Evolutionary conservation across 2,888 invertebrate genomes (phyloP), one percentile per base, ranked within the genome.

Genomic region (Digitonthophagus gazella): DNA sequence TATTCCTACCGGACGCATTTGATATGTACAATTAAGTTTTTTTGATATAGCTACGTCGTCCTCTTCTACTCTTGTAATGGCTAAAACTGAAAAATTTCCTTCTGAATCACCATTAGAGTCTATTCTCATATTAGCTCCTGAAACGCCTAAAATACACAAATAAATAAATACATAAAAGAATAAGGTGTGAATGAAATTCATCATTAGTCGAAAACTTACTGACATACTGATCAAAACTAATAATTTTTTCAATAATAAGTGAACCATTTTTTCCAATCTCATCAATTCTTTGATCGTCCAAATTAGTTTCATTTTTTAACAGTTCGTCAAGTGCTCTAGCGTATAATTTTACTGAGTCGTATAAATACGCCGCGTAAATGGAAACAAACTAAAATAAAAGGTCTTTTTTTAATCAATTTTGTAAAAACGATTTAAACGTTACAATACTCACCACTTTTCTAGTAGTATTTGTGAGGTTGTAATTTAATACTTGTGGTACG

Each of bases 31-130:
- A 67, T 88, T 87, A 76, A 91, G 90, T 76, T 88, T 87, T 58
- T 82, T 81, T 64, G 82, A 78, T 0, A 84, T 84, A 58, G 84
- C 84, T 72, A 83, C 84, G 64, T 75, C 72, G 6, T 72, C 69
- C 11, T 71, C 65, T 3, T 74, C 71, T 57, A 71, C 68, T 16
- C 76, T 73, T 80, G 91, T 92, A 78, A 92, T 89, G 0, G 96
- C 94, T 71, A 98, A 85, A 67, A 98, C 93, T 0, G 98, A 96
- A 85, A 96, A 98, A 83, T 98, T 98, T 5, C 97, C 98, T 82
- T 97, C 96, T 0, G 97, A 97, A 82, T 98, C 97, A 1, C 97
- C 98, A 76, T 93, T 90, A 75, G 91, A 87, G 85, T 98, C 97
- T 74, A 98, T 87, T 75, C 93, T 93, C 77, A 98, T 96, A 71